phyloP scores from a whole-genome alignment of 2,888 invertebrate species.

The Lithosia quadra region DNA sequence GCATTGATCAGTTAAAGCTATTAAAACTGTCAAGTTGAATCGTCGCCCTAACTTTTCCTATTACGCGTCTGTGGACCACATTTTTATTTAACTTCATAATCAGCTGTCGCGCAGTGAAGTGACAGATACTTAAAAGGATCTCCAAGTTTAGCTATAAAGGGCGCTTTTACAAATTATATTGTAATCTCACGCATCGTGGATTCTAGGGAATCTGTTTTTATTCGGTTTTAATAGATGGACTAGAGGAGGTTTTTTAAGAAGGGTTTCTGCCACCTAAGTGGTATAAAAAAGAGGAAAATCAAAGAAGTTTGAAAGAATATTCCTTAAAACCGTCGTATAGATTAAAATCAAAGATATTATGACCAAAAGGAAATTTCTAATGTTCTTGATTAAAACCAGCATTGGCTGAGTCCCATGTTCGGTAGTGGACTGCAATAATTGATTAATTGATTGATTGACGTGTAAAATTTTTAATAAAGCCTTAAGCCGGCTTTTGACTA shows the following conservation, averaged over 20 bases:
- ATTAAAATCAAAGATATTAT: too few species aligned
- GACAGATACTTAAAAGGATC: constrained; percentile 67
- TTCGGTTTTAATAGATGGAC: not conserved
- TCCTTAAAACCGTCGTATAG: too few species aligned
- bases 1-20: constrained; percentile 34
- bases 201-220: not conserved
- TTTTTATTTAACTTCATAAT: constrained; percentile 71
- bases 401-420: too few species aligned
- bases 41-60: constrained; percentile 61
- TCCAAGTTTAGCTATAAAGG: constrained; percentile 62
- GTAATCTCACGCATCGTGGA: constrained; percentile 11
- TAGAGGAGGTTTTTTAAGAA: constrained; percentile 9
- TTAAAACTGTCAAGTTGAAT: constrained; percentile 37
- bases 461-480: too few species aligned
- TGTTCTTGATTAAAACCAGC: too few species aligned
- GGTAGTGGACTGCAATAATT: too few species aligned
- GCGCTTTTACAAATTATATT: constrained; percentile 54
- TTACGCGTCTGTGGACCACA: constrained; percentile 57
- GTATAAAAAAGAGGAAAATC: too few species aligned
- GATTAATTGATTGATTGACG: too few species aligned
- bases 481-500: too few species aligned
- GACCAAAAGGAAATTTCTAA: too few species aligned
- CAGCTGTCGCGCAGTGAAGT: constrained; percentile 62
- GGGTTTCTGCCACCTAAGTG: too few species aligned
- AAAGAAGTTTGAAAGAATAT: too few species aligned